Evolutionary conservation across 2,113 vertebrate genomes (phyloP).

Genomic region (Ancistrus triradiatus): DNA sequence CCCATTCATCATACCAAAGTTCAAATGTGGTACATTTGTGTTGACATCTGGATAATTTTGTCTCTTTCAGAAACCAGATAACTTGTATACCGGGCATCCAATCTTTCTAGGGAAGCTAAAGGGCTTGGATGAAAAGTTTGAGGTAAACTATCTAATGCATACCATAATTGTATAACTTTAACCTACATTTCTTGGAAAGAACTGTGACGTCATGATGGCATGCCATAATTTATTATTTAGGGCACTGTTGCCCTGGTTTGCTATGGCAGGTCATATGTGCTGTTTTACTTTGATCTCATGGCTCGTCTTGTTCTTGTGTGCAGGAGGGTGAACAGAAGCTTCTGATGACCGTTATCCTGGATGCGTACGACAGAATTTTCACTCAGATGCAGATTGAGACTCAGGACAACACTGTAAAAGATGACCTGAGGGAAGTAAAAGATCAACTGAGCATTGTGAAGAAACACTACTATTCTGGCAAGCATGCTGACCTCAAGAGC

Average conservation of each 20-base stretch:
- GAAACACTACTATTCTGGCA: constrained; percentile 30
- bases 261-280: too few relatives aligned
- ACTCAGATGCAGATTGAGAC: constrained; percentile 30
- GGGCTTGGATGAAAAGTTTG: constrained; percentile 20
- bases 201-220: too few relatives aligned
- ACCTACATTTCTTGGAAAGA: too few relatives aligned
- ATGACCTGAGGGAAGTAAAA: constrained; percentile 12
- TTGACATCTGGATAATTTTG: background rate
- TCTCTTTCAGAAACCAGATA: constrained; percentile 12
- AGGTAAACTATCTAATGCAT: constrained; percentile 28
- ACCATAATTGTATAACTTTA: background rate
- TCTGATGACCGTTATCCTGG: constrained; percentile 41
- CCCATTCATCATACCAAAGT: background rate
- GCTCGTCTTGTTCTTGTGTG: background rate
- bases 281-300: background rate
- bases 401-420: constrained; percentile 5
- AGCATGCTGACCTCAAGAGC: constrained; percentile 26
- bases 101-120: constrained; percentile 26
- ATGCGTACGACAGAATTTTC: constrained; percentile 40
- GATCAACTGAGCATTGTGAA: constrained; percentile 31
- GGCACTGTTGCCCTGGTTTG: too few relatives aligned
- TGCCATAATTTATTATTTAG: too few relatives aligned
- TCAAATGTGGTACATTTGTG: too few relatives aligned
- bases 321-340: constrained; percentile 41
- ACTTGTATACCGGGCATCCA: constrained; percentile 15